A percentile compares a stretch with the other conserved stretches of the same genome.
Conservation (phyloP, 2,113 vertebrate species). For the Rattus rattus region DNA sequence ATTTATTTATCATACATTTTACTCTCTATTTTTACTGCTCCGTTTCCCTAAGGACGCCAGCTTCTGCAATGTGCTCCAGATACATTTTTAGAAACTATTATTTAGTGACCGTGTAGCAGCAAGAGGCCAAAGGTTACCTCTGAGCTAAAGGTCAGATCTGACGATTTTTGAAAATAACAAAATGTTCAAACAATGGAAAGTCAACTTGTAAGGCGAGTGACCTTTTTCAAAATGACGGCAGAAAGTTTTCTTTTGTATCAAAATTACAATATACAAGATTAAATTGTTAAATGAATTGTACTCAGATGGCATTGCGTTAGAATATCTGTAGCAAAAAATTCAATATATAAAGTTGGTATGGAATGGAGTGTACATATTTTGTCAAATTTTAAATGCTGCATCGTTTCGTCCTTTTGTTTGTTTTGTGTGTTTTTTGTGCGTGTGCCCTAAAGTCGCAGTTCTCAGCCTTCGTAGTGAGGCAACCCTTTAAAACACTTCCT, state of each 20-base stretch:
- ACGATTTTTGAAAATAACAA: conserved; percentile 62
- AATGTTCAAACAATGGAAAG: conserved; percentile 63
- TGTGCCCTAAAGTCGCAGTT: background rate
- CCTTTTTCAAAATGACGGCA: conserved; percentile 58
- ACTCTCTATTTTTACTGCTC: background rate
- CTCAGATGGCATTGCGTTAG: background rate
- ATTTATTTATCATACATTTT: background rate
- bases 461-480: background rate
- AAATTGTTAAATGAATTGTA: conserved; percentile 48
- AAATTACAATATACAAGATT: conserved; percentile 8
- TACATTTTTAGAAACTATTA: conserved; percentile 61
- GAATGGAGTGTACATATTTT: background rate
- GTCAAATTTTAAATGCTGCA: background rate
- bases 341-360: background rate
- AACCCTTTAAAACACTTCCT: background rate
- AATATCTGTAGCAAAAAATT: conserved; percentile 30
- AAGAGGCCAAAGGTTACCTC: conserved; percentile 52
- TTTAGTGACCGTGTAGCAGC: conserved; percentile 63
- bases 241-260: conserved; percentile 56
- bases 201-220: conserved; percentile 59
- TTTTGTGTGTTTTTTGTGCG: background rate
- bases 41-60: background rate
- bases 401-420: background rate
- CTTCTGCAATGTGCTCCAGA: background rate
- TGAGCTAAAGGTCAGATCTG: conserved; percentile 63